Percentiles rank a stretch among this genome's conserved stretches.
Evolutionary conservation across 2,113 vertebrate genomes (phyloP).

Genomic region (Paramisgurnus dabryanus): DNA sequence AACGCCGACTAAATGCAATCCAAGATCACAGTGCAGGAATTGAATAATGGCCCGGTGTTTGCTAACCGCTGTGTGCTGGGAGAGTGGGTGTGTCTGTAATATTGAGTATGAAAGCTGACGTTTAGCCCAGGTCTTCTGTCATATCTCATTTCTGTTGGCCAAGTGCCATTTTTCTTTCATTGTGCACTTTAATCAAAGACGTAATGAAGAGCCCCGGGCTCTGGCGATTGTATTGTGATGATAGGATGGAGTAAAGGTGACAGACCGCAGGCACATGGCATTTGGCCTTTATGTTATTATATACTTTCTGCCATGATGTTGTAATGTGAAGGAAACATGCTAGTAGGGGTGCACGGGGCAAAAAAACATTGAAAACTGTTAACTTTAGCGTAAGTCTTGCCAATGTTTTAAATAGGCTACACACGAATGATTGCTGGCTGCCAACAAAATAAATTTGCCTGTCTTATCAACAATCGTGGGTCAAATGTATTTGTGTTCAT

Average conservation of each 20-base stretch:
- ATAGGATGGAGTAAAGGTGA: conserved; percentile 37
- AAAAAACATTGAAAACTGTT: no score
- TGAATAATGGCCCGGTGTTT: not conserved
- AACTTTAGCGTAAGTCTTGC: no score
- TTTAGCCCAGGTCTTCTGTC: conserved; percentile 57
- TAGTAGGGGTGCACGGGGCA: no score
- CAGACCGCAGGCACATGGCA: not conserved
- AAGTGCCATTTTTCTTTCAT: conserved; percentile 70
- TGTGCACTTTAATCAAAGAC: conserved; percentile 67
- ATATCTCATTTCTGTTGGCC: conserved; percentile 64
- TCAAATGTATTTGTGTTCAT: no score
- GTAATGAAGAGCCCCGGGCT: conserved; percentile 67
- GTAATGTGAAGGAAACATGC: not conserved
- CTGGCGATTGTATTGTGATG: conserved; percentile 53
- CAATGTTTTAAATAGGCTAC: no score
- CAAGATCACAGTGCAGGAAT: not conserved
- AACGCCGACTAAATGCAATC: conserved; percentile 17
- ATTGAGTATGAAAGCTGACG: not conserved
- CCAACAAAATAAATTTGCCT: no score
- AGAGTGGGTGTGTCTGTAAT: conserved; percentile 1
- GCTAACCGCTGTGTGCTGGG: not conserved
- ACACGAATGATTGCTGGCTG: no score
- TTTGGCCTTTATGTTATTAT: conserved; percentile 13
- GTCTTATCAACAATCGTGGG: no score
- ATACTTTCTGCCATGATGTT: not conserved